Evolutionary conservation across 2,113 vertebrate species (phyloP).

Genomic region (Neotoma lepida): DNA sequence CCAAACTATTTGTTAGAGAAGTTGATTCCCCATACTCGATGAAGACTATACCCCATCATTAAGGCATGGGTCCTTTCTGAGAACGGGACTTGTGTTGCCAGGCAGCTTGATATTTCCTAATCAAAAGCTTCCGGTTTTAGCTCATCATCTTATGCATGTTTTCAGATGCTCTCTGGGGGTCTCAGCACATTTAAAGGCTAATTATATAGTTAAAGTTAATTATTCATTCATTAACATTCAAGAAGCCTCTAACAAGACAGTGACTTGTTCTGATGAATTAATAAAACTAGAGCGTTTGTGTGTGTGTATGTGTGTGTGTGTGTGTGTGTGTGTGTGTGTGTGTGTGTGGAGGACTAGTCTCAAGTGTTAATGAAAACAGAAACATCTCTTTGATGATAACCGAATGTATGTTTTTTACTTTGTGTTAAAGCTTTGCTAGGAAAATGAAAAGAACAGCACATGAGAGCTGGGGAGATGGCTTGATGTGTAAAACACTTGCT

Average conservation of each 20-base stretch:
- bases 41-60: background rate
- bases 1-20: background rate
- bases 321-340: background rate
- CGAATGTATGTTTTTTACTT: background rate
- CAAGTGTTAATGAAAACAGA: constrained; percentile 34
- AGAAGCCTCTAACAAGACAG: constrained; percentile 64
- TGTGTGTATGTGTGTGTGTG: background rate
- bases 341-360: background rate
- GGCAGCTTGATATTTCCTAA: constrained; percentile 50
- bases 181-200: constrained; percentile 77
- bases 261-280: constrained; percentile 71
- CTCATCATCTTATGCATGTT: constrained; percentile 66
- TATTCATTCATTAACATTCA: constrained; percentile 79
- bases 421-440: background rate
- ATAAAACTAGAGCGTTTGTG: constrained; percentile 39
- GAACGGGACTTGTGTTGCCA: background rate
- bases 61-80: background rate
- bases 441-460: background rate
- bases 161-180: constrained; percentile 72
- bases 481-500: background rate
- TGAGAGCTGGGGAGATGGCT: background rate
- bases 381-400: constrained; percentile 41
- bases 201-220: constrained; percentile 80
- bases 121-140: constrained; percentile 74
- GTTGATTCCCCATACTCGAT: accelerated